Percentiles rank a stretch among this genome's conserved stretches.
These are phyloP conservation scores for Spondyliosoma cantharus DNA, from an alignment of 2,797 vertebrate species.

Conservation along the genomic window DNA sequence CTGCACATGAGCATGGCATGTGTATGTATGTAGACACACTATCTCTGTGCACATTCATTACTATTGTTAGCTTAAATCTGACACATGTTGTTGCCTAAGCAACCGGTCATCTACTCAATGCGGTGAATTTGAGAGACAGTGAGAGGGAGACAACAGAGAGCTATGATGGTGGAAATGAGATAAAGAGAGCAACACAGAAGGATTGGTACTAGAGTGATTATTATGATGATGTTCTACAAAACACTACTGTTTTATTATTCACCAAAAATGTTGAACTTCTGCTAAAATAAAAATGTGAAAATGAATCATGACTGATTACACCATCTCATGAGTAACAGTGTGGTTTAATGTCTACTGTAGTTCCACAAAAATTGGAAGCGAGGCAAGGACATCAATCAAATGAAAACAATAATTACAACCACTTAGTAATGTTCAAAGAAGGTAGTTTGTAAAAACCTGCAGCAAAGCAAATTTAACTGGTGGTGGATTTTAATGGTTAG, in stretches of 20 bases:
- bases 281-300: slow-evolving; percentile 29
- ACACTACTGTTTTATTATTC: slow-evolving; percentile 2
- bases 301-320: slow-evolving; percentile 13
- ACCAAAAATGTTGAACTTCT: not conserved
- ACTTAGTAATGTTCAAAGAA: slow-evolving; percentile 9
- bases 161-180: slow-evolving; percentile 38
- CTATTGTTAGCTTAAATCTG: slow-evolving; percentile 63
- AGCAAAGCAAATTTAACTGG: slow-evolving; percentile 6
- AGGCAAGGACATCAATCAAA: slow-evolving; percentile 14
- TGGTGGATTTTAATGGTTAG: slow-evolving; percentile 10
- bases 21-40: not conserved
- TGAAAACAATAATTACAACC: slow-evolving; percentile 34
- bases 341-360: slow-evolving; percentile 21
- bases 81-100: slow-evolving; percentile 76
- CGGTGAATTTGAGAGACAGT: slow-evolving; percentile 42
- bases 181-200: slow-evolving; percentile 10
- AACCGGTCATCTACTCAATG: slow-evolving; percentile 67
- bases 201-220: slow-evolving; percentile 5
- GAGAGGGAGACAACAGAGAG: slow-evolving; percentile 32
- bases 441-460: slow-evolving; percentile 18
- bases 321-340: slow-evolving; percentile 4
- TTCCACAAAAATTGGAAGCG: not conserved
- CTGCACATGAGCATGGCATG: not conserved
- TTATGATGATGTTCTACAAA: not conserved
- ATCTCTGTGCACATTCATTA: slow-evolving; percentile 41